Base-by-base conservation (phyloP, 2,113 vertebrate genomes). In the Semicossyphus pulcher region DNA sequence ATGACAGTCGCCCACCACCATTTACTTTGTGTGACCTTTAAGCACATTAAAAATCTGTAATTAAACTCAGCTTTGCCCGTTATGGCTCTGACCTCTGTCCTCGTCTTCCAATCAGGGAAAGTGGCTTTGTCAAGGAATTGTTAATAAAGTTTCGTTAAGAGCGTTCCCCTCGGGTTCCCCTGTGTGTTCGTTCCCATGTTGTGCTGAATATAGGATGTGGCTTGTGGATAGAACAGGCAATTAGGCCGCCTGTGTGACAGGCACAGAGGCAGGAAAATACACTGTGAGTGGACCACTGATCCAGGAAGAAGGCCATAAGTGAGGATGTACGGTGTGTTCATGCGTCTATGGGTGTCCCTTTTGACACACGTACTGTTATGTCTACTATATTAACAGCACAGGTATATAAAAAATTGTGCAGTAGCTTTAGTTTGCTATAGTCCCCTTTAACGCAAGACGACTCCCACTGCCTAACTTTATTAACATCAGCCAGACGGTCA, bases 21-120 rank as follows among this genome's bases (percentile, higher is more conserved):
- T 75, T 84, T 69, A 62, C 71, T 88, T 29, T 72, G 25, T 75
- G 31, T 75, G 78, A 83, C 79, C 79, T 85, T 83, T 69, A 42
- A 59, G 64, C 56, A 36, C 56, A 61, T 60, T 56, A 29, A 48
- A 66, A 66, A 70, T 47, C 12, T 41, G 49, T 60, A 62, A 69
- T 61, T 64, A 77, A 80, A 71, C 58, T 65, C 34, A 41, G 42
- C 26, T 67, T 48, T 59, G 61, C 41, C 67, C 79, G 72, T 85
- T 83, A 41, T 63, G n/a, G 28, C 52, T 28, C 14, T 54, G 47
- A 63, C 82, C 74, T 80, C 61, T 36, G 41, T 49, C 32, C 56
- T n/a, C 51, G 36, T 39, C 32, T 29, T 78, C 20, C 68, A 62
- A 67, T 56, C 51, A 57, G 78, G 65, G 28, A 77, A 75, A 72